These are phyloP conservation scores for Parnassius orleans DNA, from an alignment of 2,888 invertebrate species.

Conservation along the genomic window DNA sequence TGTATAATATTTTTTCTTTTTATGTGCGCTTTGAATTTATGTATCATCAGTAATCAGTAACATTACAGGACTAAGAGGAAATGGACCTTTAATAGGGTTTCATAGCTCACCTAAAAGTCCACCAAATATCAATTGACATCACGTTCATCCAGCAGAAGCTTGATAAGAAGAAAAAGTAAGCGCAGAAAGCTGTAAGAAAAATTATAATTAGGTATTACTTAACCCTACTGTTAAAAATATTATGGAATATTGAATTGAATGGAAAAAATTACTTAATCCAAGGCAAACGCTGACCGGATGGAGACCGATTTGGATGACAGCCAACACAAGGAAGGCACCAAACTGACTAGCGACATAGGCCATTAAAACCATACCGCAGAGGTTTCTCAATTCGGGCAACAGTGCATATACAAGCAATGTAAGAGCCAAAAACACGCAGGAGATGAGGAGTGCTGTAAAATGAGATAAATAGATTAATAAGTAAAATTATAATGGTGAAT, in stretches of 20 bases:
- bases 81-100: no score
- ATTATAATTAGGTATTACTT: neutral
- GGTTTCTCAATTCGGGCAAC: conserved; percentile 32
- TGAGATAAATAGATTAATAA: neutral
- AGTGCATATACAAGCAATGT: conserved; percentile 36
- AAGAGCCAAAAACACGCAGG: conserved; percentile 36
- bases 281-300: conserved; percentile 35
- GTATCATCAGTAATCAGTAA: no score
- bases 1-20: no score
- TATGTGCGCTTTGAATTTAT: no score
- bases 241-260: no score
- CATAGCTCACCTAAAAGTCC: conserved; percentile 67
- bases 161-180: conserved; percentile 59
- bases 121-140: conserved; percentile 73
- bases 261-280: conserved; percentile 38
- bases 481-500: no score
- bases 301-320: conserved; percentile 38
- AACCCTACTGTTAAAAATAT: no score
- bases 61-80: no score
- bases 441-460: conserved; percentile 35
- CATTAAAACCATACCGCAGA: conserved; percentile 37
- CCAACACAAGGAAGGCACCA: conserved; percentile 47
- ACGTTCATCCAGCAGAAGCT: conserved; percentile 73
- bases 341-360: conserved; percentile 46
- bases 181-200: conserved; percentile 43